Conservation (phyloP, 2,888 invertebrate genomes). For the Diogma glabrata region DNA sequence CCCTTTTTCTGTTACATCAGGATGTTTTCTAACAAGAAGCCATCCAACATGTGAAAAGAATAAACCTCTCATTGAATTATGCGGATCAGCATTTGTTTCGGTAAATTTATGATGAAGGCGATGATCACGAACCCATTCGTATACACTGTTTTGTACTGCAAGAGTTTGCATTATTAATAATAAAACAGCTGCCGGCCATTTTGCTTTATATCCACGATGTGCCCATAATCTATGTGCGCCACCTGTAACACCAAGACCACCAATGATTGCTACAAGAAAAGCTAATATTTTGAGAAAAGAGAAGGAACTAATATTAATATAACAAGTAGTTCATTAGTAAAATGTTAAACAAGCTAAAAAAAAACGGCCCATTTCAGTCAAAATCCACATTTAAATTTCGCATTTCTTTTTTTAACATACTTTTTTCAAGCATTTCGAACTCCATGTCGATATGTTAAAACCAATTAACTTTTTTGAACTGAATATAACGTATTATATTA, state of each 20-base stretch:
- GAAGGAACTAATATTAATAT: too few species aligned
- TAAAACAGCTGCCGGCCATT: constrained; percentile 66
- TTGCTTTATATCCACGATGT: constrained; percentile 86
- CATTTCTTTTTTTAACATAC: too few species aligned
- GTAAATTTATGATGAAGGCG: constrained; percentile 84
- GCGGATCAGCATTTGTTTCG: constrained; percentile 83
- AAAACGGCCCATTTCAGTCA: too few species aligned
- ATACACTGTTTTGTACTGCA: constrained; percentile 82
- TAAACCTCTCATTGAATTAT: constrained; percentile 79
- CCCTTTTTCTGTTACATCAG: constrained; percentile 76
- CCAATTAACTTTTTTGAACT: too few species aligned
- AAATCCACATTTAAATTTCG: too few species aligned
- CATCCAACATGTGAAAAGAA: constrained; percentile 95
- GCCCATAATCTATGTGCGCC: constrained; percentile 94
- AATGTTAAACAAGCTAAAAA: not conserved
- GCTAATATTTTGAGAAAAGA: too few species aligned
- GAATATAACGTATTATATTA: too few species aligned
- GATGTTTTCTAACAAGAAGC: constrained; percentile 80
- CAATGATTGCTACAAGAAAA: constrained; percentile 41
- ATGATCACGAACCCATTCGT: constrained; percentile 76
- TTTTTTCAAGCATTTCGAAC: too few species aligned
- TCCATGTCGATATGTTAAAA: too few species aligned
- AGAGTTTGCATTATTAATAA: constrained; percentile 71
- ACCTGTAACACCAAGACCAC: constrained; percentile 80
- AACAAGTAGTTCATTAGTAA: too few species aligned